Evolutionary conservation across 2,113 vertebrate genomes (phyloP).

Genomic region (Tapirus terrestris): DNA sequence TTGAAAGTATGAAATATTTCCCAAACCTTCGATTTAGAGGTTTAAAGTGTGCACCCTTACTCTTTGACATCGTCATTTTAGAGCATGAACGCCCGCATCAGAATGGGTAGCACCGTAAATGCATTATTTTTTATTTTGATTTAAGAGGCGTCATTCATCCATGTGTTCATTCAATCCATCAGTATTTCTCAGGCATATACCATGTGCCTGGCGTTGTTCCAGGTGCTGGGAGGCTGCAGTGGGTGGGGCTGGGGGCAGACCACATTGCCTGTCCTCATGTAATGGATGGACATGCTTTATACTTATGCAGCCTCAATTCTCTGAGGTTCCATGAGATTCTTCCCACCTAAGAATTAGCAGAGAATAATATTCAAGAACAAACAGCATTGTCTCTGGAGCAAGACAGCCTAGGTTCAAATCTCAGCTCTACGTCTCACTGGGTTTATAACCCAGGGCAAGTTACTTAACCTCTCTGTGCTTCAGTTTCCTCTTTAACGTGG

Average conservation of each 20-base stretch:
- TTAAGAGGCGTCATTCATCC: background rate
- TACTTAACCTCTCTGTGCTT: background rate
- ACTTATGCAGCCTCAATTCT: background rate
- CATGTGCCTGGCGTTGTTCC: background rate
- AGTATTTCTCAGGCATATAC: background rate
- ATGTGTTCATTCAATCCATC: background rate
- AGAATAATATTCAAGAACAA: background rate
- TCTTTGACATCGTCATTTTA: rapidly evolving
- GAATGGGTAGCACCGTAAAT: background rate
- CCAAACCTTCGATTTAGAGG: background rate
- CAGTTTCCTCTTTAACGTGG: background rate
- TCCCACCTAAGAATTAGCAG: background rate
- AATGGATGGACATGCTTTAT: too few relatives aligned
- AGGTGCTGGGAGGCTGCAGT: background rate
- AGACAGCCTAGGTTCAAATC: background rate
- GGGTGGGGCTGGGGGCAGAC: background rate
- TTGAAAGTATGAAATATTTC: background rate
- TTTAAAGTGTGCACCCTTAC: background rate
- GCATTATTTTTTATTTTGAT: background rate
- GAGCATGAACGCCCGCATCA: background rate
- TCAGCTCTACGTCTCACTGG: background rate
- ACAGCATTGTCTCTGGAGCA: background rate
- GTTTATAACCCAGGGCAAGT: background rate
- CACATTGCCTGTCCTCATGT: background rate
- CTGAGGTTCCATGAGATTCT: background rate